Evolutionary conservation across 2,888 invertebrate genomes (phyloP), one percentile per base, ranked within the genome.

Genomic region (Ditylenchus weischeri): DNA sequence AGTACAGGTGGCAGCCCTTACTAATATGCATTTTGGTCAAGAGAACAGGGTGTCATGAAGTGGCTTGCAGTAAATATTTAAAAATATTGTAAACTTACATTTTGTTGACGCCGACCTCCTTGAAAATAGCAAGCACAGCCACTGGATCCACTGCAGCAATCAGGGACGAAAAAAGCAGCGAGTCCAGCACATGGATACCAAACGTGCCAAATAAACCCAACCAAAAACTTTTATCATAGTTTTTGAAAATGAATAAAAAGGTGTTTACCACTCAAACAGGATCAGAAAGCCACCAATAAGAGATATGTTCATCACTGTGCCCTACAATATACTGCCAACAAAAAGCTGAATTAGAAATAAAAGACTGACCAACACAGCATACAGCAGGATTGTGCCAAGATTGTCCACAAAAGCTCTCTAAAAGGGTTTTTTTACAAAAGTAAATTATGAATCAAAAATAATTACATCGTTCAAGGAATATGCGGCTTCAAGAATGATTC

Each of bases 111-210:
- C 87, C 87, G 21, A 87, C 78, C 70, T 81, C 80, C 72, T 80
- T 78, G 69, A 81, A 81, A 54, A 81, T 79, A 15, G 81, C 79
- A 43, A 81, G 69, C 58, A 86, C 86, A 0, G 87, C 87, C 6
- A 87, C 87, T 1, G 87, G 87, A 77, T 87, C 87, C 13, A 87
- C 87, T n/a, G 87, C 87, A 1, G 87, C 86, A 65, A 87, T 87
- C 18, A 87, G 81, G 5, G 87, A 84, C 35, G 85, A 83, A 75
- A 87, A 87, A 43, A 87, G 83, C 29, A 87, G 76, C 43, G 78
- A 79, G 65, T 84, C 83, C 4, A 83, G 69, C 15, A 77, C 64
- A 54, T 69, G 69, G 5, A 81, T 68, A 43, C 64, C 69, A 48
- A 73, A 68, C 4, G 50, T 43, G 43, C 83, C 84, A 83, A 85